phyloP scores from a whole-genome alignment of 1,140 invertebrate genomes.

The Lasaia peninsularis region DNA sequence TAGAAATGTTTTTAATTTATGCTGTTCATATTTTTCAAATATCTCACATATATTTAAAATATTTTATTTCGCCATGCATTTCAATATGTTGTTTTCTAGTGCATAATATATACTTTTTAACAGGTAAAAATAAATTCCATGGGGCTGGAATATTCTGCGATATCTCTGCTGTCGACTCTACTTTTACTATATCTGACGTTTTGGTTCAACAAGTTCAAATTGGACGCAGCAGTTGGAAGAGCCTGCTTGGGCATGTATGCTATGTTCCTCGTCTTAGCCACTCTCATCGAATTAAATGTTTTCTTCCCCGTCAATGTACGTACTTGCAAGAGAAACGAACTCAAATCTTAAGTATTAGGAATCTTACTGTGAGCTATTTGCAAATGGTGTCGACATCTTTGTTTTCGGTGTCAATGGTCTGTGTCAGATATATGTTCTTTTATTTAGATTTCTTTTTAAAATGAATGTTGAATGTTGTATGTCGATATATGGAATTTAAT shows the following conservation, averaged over 20 bases:
- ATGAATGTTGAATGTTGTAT: no score
- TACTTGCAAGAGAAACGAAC: conserved; percentile 80
- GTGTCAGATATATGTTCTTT: neutral
- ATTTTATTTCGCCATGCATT: conserved; percentile 10
- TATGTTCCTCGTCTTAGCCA: conserved; percentile 89
- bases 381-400: conserved; percentile 4
- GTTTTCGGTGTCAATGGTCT: conserved; percentile 10
- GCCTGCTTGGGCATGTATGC: conserved; percentile 90
- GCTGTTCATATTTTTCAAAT: neutral
- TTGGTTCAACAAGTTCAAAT: conserved; percentile 88
- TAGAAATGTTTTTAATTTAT: conserved; percentile 7
- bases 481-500: no score
- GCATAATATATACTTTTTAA: conserved; percentile 32
- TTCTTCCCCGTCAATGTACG: conserved; percentile 93
- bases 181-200: conserved; percentile 88
- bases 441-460: neutral
- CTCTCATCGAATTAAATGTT: conserved; percentile 91
- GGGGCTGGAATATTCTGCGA: conserved; percentile 90
- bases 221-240: conserved; percentile 88
- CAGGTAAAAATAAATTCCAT: conserved; percentile 85
- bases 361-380: conserved; percentile 25
- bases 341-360: conserved; percentile 44
- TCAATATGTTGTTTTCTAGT: conserved; percentile 13
- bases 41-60: neutral
- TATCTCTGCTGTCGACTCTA: conserved; percentile 89